Conservation (phyloP, 1,140 invertebrate genomes). For the Drosophila pachea region DNA sequence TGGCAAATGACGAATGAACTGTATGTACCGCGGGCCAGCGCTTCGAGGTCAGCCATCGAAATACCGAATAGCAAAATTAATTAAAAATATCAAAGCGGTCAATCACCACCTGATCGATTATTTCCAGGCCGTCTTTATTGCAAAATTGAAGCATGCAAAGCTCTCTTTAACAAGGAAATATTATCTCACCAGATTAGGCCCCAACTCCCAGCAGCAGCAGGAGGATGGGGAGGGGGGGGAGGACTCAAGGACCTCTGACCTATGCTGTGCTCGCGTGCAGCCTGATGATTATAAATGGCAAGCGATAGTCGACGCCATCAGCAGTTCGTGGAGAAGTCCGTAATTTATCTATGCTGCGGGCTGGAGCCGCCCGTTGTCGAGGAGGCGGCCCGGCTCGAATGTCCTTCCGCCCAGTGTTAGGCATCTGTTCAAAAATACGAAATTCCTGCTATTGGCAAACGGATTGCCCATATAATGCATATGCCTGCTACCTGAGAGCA, state of each 20-base stretch:
- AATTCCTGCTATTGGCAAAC: slow-evolving; percentile 6
- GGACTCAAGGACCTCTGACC: no score
- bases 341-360: slow-evolving; percentile 50
- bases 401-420: no score
- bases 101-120: no score
- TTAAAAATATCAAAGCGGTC: slow-evolving; percentile 63
- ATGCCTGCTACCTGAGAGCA: neutral
- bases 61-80: slow-evolving; percentile 61
- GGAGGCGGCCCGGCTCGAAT: no score
- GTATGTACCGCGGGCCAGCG: slow-evolving; percentile 44
- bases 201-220: no score
- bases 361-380: neutral
- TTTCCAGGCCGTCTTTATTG: no score
- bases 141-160: no score
- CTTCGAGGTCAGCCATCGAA: slow-evolving; percentile 24
- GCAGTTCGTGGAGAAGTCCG: slow-evolving; percentile 19
- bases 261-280: slow-evolving; percentile 38
- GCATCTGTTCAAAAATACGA: neutral
- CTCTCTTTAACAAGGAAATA: no score
- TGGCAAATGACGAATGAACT: slow-evolving; percentile 24
- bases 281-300: slow-evolving; percentile 68
- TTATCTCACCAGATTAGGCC: no score
- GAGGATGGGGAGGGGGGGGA: no score
- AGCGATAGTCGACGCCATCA: slow-evolving; percentile 44
- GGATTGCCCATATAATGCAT: no score